A percentile compares a stretch with the other conserved stretches of the same genome.
phyloP scores from a whole-genome alignment of 2,888 invertebrate genomes.

The Mellilla xanthometata region DNA sequence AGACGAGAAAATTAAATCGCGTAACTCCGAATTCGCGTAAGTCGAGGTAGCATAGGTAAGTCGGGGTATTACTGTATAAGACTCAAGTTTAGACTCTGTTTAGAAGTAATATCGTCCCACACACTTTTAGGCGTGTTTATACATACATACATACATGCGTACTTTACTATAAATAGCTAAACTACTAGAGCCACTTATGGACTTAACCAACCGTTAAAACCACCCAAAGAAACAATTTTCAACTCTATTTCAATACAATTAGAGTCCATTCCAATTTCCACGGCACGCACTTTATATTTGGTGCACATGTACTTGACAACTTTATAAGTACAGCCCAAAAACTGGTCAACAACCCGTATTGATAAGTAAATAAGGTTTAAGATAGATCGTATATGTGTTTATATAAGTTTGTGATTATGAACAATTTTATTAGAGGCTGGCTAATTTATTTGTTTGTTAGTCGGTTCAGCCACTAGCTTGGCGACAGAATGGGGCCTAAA shows the following conservation, averaged over 20 bases:
- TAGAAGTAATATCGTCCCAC: too few species aligned
- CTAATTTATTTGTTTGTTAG: slow-evolving; percentile 60
- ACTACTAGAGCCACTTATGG: slow-evolving; percentile 52
- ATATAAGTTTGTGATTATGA: slow-evolving; percentile 37
- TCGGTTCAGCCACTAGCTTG: slow-evolving; percentile 36
- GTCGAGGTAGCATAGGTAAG: too few species aligned
- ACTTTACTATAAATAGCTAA: slow-evolving; percentile 49
- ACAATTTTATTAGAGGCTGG: slow-evolving; percentile 48
- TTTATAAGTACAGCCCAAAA: slow-evolving; percentile 4
- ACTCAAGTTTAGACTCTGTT: too few species aligned
- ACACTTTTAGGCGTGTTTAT: not conserved
- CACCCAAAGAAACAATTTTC: not conserved
- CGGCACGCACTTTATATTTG: slow-evolving; percentile 7
- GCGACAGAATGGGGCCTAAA: slow-evolving; percentile 27
- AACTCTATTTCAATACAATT: slow-evolving; percentile 1
- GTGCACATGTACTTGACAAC: slow-evolving; percentile 22
- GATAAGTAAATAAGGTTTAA: slow-evolving; percentile 6
- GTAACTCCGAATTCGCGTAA: too few species aligned
- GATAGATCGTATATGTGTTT: not conserved
- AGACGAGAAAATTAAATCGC: too few species aligned
- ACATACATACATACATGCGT: slow-evolving; percentile 26
- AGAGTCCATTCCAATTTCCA: slow-evolving; percentile 17
- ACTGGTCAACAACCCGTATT: not conserved
- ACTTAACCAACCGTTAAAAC: slow-evolving; percentile 31
- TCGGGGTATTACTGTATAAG: too few species aligned